Base-by-base conservation (phyloP, 2,113 vertebrate genomes). In the Heteronetta atricapilla region DNA sequence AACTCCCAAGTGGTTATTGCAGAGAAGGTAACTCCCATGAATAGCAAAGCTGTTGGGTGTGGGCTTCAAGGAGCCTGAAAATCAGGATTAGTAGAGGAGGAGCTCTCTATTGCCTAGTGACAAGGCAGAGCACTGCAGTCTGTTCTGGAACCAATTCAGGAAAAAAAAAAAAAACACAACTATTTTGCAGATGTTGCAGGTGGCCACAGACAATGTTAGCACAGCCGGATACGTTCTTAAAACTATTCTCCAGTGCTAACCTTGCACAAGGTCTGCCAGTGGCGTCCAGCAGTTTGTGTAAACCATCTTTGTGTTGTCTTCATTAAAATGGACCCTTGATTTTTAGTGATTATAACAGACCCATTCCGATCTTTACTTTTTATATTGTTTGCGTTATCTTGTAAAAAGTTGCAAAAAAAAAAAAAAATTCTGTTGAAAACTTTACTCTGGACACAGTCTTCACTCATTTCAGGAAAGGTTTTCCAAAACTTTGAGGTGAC, bases 11-110 rank as follows among this genome's bases (percentile, higher is more conserved):
- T 87, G 53, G 53, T 81, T 78, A 44, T 34, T 90, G 88, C 66
- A 63, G 59, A 73, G 75, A 20, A 44, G 63, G 72, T 31, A 82
- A 93, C 88, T 86, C 92, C 93, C 88, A 74, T 2, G 12, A 90
- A 56, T 8, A 90, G 76, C 88, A 88, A 80, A 72, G 52, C 53
- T 78, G 58, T 50, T 90, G 91, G 89, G 94, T 69, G 89, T 93
- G 86, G 83, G 60, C 3, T 95, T 92, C 23, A 17, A 42, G 70
- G 64, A 95, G 81, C 95, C 1, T 88, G 94, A 97, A 97, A 95
- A 93, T 93, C 91, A 95, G 86, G 96, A 78, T 96, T 38, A 33
- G 67, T 33, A 73, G 55, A 84, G 79, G 85, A 95, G 75, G 46
- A 90, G 86, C 78, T 78, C 56, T 52, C 88, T 90, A 70, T 59